Conservation (phyloP, 53 echinoderm and acorn worm species). For the Stichopus horrens region DNA sequence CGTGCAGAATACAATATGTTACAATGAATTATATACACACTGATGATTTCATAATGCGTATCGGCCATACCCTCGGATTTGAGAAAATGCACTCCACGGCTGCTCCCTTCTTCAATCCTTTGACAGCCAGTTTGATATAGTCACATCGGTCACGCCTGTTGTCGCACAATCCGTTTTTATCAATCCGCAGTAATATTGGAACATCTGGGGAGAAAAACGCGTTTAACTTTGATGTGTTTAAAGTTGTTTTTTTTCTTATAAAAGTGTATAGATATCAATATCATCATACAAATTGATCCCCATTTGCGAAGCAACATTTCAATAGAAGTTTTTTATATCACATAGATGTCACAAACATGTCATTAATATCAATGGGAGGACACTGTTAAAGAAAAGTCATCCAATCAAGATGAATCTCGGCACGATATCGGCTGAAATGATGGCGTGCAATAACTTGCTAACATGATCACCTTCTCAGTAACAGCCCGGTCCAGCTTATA, state of each 20-base stretch:
- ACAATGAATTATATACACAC: no score
- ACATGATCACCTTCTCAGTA: no score
- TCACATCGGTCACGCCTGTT: conserved; percentile 65
- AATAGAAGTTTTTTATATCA: no score
- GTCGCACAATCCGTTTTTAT: conserved; percentile 93
- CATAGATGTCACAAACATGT: no score
- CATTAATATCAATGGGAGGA: no score
- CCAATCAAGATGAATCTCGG: no score
- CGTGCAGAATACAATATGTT: no score
- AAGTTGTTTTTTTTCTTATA: not conserved
- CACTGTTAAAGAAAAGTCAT: no score
- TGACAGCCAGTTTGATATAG: conserved; percentile 61
- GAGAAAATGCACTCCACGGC: conserved; percentile 54
- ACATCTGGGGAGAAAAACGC: conserved; percentile 22
- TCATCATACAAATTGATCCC: not conserved
- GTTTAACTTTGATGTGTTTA: not conserved
- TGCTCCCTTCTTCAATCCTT: conserved; percentile 50
- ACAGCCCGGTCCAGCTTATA: no score
- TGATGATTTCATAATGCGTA: no score
- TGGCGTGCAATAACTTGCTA: no score
- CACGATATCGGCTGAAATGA: no score
- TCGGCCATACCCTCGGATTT: conserved; percentile 33
- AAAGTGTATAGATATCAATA: not conserved
- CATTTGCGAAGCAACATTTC: not conserved
- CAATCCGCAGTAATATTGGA: conserved; percentile 58